These are phyloP conservation scores for Augiades crinisus DNA, from an alignment of 2,888 invertebrate genomes.

Conservation along the genomic window DNA sequence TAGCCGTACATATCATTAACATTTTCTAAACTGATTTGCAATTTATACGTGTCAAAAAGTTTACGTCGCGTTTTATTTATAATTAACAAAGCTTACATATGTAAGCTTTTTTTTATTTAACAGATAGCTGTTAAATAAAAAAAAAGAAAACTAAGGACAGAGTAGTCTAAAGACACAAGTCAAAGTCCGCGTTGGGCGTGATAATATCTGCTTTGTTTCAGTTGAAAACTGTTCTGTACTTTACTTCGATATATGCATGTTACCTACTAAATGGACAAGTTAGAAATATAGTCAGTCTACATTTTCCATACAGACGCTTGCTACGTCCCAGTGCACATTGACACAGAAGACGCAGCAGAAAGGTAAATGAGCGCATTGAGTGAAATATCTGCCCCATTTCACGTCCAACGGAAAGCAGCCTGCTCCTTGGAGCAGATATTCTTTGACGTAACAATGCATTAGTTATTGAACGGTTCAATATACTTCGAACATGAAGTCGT, in stretches of 20 bases:
- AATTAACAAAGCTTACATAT: too few relatives aligned
- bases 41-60: too few relatives aligned
- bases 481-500: too few relatives aligned
- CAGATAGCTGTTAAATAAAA: too few relatives aligned
- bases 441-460: constrained; percentile 5
- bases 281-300: not conserved
- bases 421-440: constrained; percentile 8
- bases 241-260: not conserved
- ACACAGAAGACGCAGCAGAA: constrained; percentile 14
- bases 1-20: too few relatives aligned
- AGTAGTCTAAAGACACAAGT: too few relatives aligned
- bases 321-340: constrained; percentile 6
- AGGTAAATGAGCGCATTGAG: constrained; percentile 21
- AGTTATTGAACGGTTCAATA: not conserved
- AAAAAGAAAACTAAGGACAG: too few relatives aligned
- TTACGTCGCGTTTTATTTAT: too few relatives aligned
- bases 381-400: constrained; percentile 26
- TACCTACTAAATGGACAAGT: constrained; percentile 2
- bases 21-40: too few relatives aligned
- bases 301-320: constrained; percentile 9
- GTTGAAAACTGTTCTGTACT: not conserved
- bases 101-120: too few relatives aligned
- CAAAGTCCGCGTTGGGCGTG: too few relatives aligned
- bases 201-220: too few relatives aligned
- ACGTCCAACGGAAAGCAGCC: not conserved